Base-by-base conservation (phyloP, 2,888 invertebrate genomes). In the Andrena flavipes region DNA sequence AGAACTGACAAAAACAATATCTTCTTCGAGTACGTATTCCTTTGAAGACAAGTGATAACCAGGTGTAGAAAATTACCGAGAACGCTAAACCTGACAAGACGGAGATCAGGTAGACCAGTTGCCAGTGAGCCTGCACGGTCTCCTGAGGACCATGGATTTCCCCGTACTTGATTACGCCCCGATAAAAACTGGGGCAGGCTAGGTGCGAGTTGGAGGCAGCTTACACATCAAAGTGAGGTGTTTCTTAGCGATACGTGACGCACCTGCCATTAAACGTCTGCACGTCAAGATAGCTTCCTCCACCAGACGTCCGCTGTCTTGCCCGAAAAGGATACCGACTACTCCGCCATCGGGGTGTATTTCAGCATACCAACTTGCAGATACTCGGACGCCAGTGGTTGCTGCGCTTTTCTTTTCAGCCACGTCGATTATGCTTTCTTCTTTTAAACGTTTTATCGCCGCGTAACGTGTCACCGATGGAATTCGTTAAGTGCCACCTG, bases 121-220 rank as follows among this genome's bases (percentile, higher is more conserved):
- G 77, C 60, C 54, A 56, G 74, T 64, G 59, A 83, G 68, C 63
- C 69, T 74, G 64, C 82, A 73, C 54, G 62, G 70, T 64, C 77
- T 89, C 91, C 90, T 87, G 83, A 76, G 90, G 90, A 86, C 90
- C 88, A 85, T 65, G 78, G 85, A 87, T 87, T 90, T 91, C 89
- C 85, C 78, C 76, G 90, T 89, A 91, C 86, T 84, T 90, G 89
- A 90, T 90, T 90, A 83, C 86, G 69, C 72, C 67, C 63, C 67
- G 83, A 80, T 84, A 90, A 90, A 90, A 90, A 90, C 87, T 87
- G 89, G 87, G 72, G 84, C 85, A 84, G 84, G 79, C 82, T 89
- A 86, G 87, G 90, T 88, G 85, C 87, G 87, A 87, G 84, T 87
- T 72, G 70, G 82, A 83, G 67, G 77, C 76, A 76, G 85, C 84